These are phyloP conservation scores for Hypanus sabinus DNA, from an alignment of 2,113 vertebrate genomes.

Conservation along the genomic window DNA sequence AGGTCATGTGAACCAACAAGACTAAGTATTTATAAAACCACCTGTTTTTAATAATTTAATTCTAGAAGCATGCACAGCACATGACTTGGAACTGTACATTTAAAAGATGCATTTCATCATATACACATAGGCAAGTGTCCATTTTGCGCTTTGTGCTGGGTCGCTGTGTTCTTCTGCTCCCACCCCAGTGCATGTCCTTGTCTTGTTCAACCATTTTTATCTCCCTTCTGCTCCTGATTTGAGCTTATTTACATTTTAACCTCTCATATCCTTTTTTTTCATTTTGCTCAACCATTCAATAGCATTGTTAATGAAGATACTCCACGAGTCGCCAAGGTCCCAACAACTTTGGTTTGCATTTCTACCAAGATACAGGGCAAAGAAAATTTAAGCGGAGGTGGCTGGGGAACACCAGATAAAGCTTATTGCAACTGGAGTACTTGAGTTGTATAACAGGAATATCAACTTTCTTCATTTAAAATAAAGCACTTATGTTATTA, in stretches of 20 bases:
- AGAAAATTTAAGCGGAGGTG: background rate
- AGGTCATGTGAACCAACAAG: background rate
- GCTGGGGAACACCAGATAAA: background rate
- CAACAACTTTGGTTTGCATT: too few relatives aligned
- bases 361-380: background rate
- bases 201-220: background rate
- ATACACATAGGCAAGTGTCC: too few relatives aligned
- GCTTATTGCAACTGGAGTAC: background rate
- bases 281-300: background rate
- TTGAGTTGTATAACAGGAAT: background rate
- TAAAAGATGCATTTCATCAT: too few relatives aligned
- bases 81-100: too few relatives aligned
- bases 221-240: background rate
- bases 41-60: background rate
- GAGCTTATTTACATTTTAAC: background rate
- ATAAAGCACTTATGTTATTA: background rate
- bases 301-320: background rate
- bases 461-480: background rate
- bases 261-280: background rate
- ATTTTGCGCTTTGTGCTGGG: too few relatives aligned
- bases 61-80: background rate
- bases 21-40: too few relatives aligned
- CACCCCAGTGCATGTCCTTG: too few relatives aligned
- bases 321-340: background rate
- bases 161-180: too few relatives aligned